A percentile compares a stretch with the other conserved stretches of the same genome.
Evolutionary conservation across 2,888 invertebrate species (phyloP).

Genomic region (Acleris holmiana): DNA sequence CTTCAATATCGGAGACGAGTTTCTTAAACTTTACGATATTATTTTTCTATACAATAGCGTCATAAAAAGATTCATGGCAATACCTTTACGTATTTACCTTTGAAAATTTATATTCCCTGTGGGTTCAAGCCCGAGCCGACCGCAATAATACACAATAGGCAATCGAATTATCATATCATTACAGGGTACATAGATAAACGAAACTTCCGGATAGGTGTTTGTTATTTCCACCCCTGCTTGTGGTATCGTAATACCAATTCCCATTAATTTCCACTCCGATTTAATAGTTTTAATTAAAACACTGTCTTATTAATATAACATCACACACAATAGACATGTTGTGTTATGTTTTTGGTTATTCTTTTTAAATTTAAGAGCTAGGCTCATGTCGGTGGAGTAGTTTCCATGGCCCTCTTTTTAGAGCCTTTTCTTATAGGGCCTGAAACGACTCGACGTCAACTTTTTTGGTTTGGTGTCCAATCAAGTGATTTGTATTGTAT

Average conservation of each 20-base stretch:
- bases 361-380: too few species aligned
- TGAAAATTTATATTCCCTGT: conserved; percentile 78
- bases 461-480: too few species aligned
- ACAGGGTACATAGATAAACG: conserved; percentile 48
- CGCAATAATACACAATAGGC: conserved; percentile 77
- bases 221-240: conserved; percentile 18
- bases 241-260: background rate
- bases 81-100: conserved; percentile 77
- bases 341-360: too few species aligned
- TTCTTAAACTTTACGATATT: conserved; percentile 49
- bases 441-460: too few species aligned
- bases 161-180: conserved; percentile 80
- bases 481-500: too few species aligned
- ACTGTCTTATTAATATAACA: background rate
- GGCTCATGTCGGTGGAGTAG: too few species aligned
- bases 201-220: conserved; percentile 47
- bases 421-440: too few species aligned
- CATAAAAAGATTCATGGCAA: conserved; percentile 71
- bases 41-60: conserved; percentile 68
- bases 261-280: background rate
- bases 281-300: background rate
- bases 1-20: conserved; percentile 48
- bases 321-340: background rate
- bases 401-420: too few species aligned
- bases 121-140: conserved; percentile 69